Evolutionary conservation across 2,113 vertebrate genomes (phyloP).

Genomic region (Megalops atlanticus): DNA sequence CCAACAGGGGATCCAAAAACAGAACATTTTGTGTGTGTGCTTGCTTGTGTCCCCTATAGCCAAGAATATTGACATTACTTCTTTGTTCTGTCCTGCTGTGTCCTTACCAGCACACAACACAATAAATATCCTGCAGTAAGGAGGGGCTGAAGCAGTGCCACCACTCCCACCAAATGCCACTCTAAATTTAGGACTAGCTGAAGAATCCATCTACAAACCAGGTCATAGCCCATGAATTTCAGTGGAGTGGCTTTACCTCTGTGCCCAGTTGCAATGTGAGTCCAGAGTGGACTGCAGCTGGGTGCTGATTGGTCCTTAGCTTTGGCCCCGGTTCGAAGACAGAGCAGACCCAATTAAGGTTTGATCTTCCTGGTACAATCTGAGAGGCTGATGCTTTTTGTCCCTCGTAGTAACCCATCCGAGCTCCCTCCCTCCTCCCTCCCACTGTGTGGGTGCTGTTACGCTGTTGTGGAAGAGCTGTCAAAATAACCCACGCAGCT

Average conservation of each 20-base stretch:
- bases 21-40: slow-evolving; percentile 5
- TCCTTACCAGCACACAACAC: slow-evolving; percentile 33
- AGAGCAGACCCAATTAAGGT: too few relatives aligned
- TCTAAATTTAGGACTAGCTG: slow-evolving; percentile 68
- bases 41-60: slow-evolving; percentile 34
- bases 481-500: background rate
- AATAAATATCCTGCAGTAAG: slow-evolving; percentile 29
- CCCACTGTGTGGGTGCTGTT: background rate
- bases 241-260: background rate
- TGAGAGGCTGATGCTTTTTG: background rate
- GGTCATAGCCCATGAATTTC: slow-evolving; percentile 33
- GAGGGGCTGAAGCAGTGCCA: background rate
- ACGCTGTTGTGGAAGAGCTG: background rate
- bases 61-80: background rate
- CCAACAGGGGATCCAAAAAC: background rate
- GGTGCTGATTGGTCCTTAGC: too few relatives aligned
- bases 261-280: background rate
- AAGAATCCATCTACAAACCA: slow-evolving; percentile 49
- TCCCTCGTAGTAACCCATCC: background rate
- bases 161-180: slow-evolving; percentile 65
- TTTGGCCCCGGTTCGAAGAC: too few relatives aligned
- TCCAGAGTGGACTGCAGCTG: background rate
- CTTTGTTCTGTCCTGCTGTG: too few relatives aligned
- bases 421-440: background rate
- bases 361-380: background rate